Evolutionary conservation across 2,797 vertebrate genomes (phyloP), one percentile per base, ranked within the genome.

Genomic region (Mycteria americana): DNA sequence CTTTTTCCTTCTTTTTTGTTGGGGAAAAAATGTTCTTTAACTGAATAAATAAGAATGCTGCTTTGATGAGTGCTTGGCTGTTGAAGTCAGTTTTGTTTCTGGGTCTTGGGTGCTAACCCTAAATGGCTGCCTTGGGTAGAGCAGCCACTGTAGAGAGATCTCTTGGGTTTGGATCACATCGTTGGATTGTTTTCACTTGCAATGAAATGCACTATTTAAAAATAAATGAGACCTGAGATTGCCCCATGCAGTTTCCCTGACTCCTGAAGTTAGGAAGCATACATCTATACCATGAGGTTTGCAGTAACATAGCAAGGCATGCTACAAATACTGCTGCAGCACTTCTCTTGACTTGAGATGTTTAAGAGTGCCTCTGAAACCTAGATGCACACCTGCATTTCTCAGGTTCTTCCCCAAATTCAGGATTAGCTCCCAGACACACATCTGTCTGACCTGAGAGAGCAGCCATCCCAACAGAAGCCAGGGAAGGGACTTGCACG

Each of bases 221-320:
- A 56, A 48, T 5, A 43, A 46, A 19, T 2, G 53, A 84, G 80
- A n/a, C 6, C 39, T 28, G 88, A 56, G 48, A 9, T 22, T 19
- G 4, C 3, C 4, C n/a, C 8, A 17, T 19, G 57, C 30, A 10
- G 17, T 10, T 78, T 30, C 65, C 17, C 60, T 13, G 41, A 5
- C 27, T 67, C 33, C 46, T 37, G 53, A 30, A 9, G 33, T 25
- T 19, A 5, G 39, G 70, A 30, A 27, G 11, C 1, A 2, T 11
- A 3, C 5, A 0, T 10, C 24, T 18, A 4, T 3, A 2, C 51
- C 0, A 0, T 4, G 27, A 57, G 57, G 10, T 50, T 48, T 78
- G 88, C 51, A 12, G 48, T 1, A 37, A 7, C 1, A 1, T 13
- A 5, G 13, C 4, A 10, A n/a, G 24, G 11, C 13, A 2, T 5